Evolutionary conservation across 1,140 invertebrate genomes (phyloP).

Genomic region (Diabrotica undecimpunctata): DNA sequence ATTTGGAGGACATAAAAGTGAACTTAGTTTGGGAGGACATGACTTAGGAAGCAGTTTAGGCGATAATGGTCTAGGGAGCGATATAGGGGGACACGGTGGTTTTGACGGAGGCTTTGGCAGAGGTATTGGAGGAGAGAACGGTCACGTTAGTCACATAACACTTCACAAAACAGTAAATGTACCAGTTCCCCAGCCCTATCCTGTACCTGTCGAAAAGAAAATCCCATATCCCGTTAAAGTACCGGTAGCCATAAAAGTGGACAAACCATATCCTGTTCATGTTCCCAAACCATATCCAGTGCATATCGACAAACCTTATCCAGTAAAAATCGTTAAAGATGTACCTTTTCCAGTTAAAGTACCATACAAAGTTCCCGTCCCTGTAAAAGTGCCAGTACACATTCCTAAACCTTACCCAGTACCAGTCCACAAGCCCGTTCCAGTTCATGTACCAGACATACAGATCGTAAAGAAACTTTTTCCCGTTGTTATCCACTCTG

Average conservation of each 20-base stretch:
- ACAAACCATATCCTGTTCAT: slow-evolving; percentile 40
- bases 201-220: slow-evolving; percentile 43
- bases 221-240: slow-evolving; percentile 41
- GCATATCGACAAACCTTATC: slow-evolving; percentile 52
- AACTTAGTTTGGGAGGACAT: slow-evolving; percentile 16
- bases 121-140: slow-evolving; percentile 17
- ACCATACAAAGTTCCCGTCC: slow-evolving; percentile 56
- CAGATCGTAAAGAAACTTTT: slow-evolving; percentile 57
- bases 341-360: slow-evolving; percentile 54
- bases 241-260: slow-evolving; percentile 42
- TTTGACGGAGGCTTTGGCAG: slow-evolving; percentile 10
- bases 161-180: slow-evolving; percentile 35
- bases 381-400: slow-evolving; percentile 46
- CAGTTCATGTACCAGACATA: slow-evolving; percentile 48
- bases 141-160: slow-evolving; percentile 36
- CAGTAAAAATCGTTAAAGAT: slow-evolving; percentile 53
- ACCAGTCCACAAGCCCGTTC: slow-evolving; percentile 40
- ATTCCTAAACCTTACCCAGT: slow-evolving; percentile 46
- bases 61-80: not conserved
- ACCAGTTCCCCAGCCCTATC: slow-evolving; percentile 44
- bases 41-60: slow-evolving; percentile 14
- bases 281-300: slow-evolving; percentile 43
- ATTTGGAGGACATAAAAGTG: slow-evolving; percentile 22
- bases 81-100: slow-evolving; percentile 12
- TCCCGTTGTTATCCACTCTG: slow-evolving; percentile 50